Evolutionary conservation across 2,888 invertebrate genomes (phyloP).

Genomic region (Cistogaster globosa): DNA sequence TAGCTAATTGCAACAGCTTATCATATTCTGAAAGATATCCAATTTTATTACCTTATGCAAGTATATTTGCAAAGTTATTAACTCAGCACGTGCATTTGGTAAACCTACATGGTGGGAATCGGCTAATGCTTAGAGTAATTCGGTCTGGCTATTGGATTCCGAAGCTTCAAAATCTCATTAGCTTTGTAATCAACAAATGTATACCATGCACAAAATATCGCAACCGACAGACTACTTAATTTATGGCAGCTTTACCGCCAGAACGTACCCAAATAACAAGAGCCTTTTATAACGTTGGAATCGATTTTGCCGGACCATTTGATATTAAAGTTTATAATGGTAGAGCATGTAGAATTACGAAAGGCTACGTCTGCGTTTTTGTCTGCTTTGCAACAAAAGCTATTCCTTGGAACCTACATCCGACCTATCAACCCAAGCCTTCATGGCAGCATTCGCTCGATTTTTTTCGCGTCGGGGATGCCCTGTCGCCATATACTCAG

Average conservation of each 20-base stretch:
- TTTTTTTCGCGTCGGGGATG: slow-evolving; percentile 43
- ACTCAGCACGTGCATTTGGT: slow-evolving; percentile 14
- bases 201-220: slow-evolving; percentile 30
- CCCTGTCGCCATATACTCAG: slow-evolving; percentile 28
- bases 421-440: slow-evolving; percentile 31
- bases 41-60: slow-evolving; percentile 28
- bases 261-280: slow-evolving; percentile 10
- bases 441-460: slow-evolving; percentile 63
- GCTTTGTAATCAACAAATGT: not conserved
- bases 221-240: slow-evolving; percentile 3
- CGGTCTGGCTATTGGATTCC: not conserved
- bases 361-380: slow-evolving; percentile 32
- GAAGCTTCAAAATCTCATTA: slow-evolving; percentile 16
- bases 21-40: slow-evolving; percentile 33
- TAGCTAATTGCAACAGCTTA: not conserved
- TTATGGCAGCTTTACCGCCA: slow-evolving; percentile 36
- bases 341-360: no score
- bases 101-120: slow-evolving; percentile 5
- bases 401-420: slow-evolving; percentile 31
- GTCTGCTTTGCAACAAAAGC: slow-evolving; percentile 48
- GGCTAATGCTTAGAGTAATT: not conserved
- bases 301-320: no score
- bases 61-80: slow-evolving; percentile 11
- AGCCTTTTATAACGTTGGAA: slow-evolving; percentile 19
- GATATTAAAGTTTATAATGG: no score